Percentiles rank a stretch among this genome's conserved stretches.
phyloP scores from a whole-genome alignment of 2,113 vertebrate species.

The Gambusia holbrooki region DNA sequence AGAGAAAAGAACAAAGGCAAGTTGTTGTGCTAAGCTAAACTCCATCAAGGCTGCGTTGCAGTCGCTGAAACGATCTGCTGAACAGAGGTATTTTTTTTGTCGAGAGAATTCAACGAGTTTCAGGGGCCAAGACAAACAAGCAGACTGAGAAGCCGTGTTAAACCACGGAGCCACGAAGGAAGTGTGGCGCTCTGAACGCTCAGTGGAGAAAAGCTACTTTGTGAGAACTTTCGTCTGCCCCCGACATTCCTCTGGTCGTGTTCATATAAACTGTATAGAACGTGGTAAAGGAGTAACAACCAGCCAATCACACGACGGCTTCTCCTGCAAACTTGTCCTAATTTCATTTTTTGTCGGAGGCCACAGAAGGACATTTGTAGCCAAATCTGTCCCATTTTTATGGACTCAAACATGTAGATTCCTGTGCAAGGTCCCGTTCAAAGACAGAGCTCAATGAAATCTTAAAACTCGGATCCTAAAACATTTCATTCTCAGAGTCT shows the following conservation, averaged over 20 bases:
- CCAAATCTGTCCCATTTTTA: no score
- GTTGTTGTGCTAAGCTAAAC: conserved; percentile 13
- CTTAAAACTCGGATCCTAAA: not conserved
- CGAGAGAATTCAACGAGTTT: conserved; percentile 22
- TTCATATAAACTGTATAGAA: conserved; percentile 21
- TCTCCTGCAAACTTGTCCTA: conserved; percentile 19
- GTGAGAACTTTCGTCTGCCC: conserved; percentile 20
- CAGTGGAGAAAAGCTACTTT: conserved; percentile 11
- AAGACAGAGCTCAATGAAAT: not conserved
- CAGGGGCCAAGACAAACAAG: conserved; percentile 39
- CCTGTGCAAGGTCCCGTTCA: not conserved
- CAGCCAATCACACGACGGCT: conserved; percentile 22
- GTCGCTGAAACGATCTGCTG: conserved; percentile 25
- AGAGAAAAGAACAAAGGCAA: conserved; percentile 4
- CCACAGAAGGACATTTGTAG: no score
- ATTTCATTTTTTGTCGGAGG: no score
- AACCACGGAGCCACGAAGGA: conserved; percentile 26
- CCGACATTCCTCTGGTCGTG: conserved; percentile 46
- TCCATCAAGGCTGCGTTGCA: conserved; percentile 21
- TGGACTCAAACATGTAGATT: no score
- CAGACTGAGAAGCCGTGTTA: conserved; percentile 28
- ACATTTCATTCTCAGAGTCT: no score
- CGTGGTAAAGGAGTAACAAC: conserved; percentile 13
- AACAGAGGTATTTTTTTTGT: conserved; percentile 50
- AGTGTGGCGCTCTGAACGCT: conserved; percentile 19